Conservation (phyloP, 2,888 invertebrate genomes). For the Halictus ligatus region DNA sequence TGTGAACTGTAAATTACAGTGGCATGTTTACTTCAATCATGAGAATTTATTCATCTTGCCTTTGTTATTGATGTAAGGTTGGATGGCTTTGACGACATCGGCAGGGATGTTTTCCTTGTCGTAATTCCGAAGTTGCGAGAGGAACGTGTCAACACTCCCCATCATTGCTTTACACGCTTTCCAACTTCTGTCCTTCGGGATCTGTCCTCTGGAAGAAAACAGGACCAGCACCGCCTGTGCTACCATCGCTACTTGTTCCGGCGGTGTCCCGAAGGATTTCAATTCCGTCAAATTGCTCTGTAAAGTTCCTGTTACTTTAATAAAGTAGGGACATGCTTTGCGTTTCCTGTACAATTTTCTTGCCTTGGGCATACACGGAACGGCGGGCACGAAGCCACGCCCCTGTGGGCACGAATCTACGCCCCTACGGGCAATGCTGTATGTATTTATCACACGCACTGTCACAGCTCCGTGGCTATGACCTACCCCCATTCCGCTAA, state of each 20-base stretch:
- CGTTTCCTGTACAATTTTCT: no score
- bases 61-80: conserved; percentile 84
- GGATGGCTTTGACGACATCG: conserved; percentile 92
- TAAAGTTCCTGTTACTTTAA: not conserved
- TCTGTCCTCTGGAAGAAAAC: conserved; percentile 92
- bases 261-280: conserved; percentile 97
- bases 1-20: not conserved
- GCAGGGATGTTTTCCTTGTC: conserved; percentile 97
- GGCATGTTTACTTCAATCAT: not conserved
- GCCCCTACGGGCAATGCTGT: no score
- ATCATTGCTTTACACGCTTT: conserved; percentile 95
- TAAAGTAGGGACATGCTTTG: not conserved
- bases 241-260: conserved; percentile 94
- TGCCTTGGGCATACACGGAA: no score
- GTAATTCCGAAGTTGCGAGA: conserved; percentile 92
- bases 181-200: conserved; percentile 97
- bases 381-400: no score
- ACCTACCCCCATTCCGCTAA: no score
- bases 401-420: no score
- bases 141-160: conserved; percentile 95
- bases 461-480: no score
- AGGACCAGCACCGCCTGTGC: conserved; percentile 94
- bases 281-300: conserved; percentile 95
- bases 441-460: no score
- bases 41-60: conserved; percentile 65